Conservation (phyloP, 2,888 invertebrate genomes). For the Auanema sp. region DNA sequence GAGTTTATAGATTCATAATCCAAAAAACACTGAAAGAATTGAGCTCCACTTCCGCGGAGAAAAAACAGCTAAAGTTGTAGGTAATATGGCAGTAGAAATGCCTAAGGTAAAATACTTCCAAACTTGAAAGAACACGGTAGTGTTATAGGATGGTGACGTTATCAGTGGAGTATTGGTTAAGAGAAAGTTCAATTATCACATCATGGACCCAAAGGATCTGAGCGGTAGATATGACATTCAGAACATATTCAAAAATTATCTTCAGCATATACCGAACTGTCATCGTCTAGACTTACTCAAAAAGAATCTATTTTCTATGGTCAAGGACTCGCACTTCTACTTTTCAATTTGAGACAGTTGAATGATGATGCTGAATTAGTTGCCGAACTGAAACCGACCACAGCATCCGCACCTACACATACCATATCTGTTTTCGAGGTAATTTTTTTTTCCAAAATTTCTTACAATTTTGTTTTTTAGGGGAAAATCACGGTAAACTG, state of each 20-base stretch:
- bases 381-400: slow-evolving; percentile 33
- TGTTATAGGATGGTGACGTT: slow-evolving; percentile 72
- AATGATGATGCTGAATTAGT: slow-evolving; percentile 38
- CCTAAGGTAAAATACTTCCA: slow-evolving; percentile 70
- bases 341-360: slow-evolving; percentile 65
- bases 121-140: background rate
- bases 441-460: slow-evolving; percentile 17
- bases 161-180: slow-evolving; percentile 92
- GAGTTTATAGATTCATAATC: slow-evolving; percentile 83
- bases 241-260: background rate
- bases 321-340: slow-evolving; percentile 72
- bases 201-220: slow-evolving; percentile 87
- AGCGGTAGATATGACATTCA: slow-evolving; percentile 20
- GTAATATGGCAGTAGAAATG: slow-evolving; percentile 81
- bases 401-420: slow-evolving; percentile 36
- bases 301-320: slow-evolving; percentile 86
- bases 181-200: slow-evolving; percentile 95
- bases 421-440: slow-evolving; percentile 51
- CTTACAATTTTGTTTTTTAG: slow-evolving; percentile 23
- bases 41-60: slow-evolving; percentile 92
- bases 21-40: slow-evolving; percentile 89
- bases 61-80: slow-evolving; percentile 97
- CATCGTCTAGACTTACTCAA: slow-evolving; percentile 88
- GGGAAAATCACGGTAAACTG: slow-evolving; percentile 30
- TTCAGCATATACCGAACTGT: slow-evolving; percentile 90